A percentile compares a stretch with the other conserved stretches of the same genome.
Conservation (phyloP, 2,113 vertebrate genomes). For the Myotis brandtii region DNA sequence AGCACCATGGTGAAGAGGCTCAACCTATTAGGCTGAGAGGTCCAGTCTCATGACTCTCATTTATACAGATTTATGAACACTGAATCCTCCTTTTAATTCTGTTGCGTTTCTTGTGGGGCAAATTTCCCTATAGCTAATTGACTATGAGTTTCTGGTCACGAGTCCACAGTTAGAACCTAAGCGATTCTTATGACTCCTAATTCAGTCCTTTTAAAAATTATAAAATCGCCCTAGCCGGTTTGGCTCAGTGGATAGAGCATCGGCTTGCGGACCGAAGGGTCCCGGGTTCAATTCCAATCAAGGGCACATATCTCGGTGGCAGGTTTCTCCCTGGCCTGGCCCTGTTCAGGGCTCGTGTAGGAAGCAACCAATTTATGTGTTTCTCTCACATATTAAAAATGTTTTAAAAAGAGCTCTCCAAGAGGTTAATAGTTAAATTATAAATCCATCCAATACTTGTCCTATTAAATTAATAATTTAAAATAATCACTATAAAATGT, state of each 20-base stretch:
- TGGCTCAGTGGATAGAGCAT: no score
- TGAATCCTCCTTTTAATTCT: slow-evolving; percentile 28
- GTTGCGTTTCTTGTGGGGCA: slow-evolving; percentile 4
- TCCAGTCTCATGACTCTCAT: neutral
- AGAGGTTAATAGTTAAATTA: neutral
- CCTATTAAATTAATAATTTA: neutral
- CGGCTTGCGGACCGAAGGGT: no score
- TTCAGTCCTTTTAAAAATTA: neutral
- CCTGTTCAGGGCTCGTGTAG: no score
- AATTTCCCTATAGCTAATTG: neutral
- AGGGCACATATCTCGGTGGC: no score
- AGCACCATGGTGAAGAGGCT: slow-evolving; percentile 44
- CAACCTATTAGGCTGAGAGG: neutral
- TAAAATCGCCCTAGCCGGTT: no score
- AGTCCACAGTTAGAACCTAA: neutral
- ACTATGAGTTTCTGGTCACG: neutral
- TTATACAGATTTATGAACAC: slow-evolving; percentile 9
- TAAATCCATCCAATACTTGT: neutral
- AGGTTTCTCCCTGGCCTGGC: no score
- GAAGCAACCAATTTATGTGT: no score
- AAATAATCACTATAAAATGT: neutral
- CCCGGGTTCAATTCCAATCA: no score
- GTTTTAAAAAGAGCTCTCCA: slow-evolving; percentile 1
- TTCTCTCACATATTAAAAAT: neutral
- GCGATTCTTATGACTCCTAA: neutral